Conservation (phyloP, 2,113 vertebrate genomes). For the Romanogobio albipinnatus region DNA sequence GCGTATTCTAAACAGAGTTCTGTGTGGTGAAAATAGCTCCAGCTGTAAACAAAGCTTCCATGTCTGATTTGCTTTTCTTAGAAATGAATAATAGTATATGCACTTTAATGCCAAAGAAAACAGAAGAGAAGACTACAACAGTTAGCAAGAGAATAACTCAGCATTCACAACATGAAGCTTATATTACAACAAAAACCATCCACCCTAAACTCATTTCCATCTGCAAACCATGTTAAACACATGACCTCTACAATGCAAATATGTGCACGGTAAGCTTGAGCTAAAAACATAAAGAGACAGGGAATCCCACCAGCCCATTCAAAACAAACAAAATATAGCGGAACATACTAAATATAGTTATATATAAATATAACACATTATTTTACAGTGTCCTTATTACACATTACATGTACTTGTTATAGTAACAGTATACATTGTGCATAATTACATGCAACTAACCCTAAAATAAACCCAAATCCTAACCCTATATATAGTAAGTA, state of each 20-base stretch:
- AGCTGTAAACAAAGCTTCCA: conserved; percentile 68
- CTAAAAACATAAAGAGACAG: background rate
- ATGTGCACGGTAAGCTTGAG: background rate
- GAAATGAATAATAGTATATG: conserved; percentile 57
- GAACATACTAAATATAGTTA: background rate
- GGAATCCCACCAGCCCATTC: background rate
- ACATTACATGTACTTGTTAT: too few relatives aligned
- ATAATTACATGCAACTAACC: too few relatives aligned
- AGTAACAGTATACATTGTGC: too few relatives aligned
- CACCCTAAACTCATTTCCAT: background rate
- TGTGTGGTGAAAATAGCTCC: conserved; percentile 72
- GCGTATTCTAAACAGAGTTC: conserved; percentile 80
- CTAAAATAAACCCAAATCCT: too few relatives aligned
- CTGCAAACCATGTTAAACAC: conserved; percentile 2
- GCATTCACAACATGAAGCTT: background rate
- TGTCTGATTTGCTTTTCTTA: conserved; percentile 65
- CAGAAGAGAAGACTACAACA: conserved; percentile 7
- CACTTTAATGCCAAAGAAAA: conserved; percentile 5
- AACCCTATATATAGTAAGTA: too few relatives aligned
- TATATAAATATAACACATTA: too few relatives aligned
- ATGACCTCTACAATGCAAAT: background rate
- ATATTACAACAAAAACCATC: conserved; percentile 10
- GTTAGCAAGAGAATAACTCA: conserved; percentile 2
- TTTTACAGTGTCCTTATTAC: too few relatives aligned
- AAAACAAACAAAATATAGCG: background rate